Percentiles rank a stretch among this genome's conserved stretches.
Conservation (phyloP, 2,113 vertebrate genomes). For the Xyliphius kryptos region DNA sequence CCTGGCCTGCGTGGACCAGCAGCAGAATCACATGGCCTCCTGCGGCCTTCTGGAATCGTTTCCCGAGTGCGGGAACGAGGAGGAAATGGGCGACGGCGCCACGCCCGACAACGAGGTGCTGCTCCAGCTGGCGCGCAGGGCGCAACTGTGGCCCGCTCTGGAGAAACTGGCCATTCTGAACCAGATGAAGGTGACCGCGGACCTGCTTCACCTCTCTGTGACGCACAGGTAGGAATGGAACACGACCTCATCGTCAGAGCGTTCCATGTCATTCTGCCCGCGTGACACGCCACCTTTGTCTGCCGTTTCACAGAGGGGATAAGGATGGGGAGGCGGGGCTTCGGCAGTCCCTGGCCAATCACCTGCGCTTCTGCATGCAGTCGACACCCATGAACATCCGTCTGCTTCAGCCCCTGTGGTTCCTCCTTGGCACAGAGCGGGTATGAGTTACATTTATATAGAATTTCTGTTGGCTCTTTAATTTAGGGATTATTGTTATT, state of each 20-base stretch:
- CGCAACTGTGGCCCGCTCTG: conserved; percentile 86
- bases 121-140: conserved; percentile 65
- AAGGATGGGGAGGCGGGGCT: conserved; percentile 50
- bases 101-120: conserved; percentile 57
- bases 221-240: conserved; percentile 55
- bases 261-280: no score
- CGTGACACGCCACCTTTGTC: no score
- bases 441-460: conserved; percentile 56
- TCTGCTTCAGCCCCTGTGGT: conserved; percentile 78
- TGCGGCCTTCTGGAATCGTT: conserved; percentile 59
- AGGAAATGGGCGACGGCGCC: conserved; percentile 30
- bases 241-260: no score
- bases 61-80: conserved; percentile 36
- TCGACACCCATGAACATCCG: conserved; percentile 74
- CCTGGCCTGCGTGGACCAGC: conserved; percentile 64
- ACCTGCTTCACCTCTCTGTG: conserved; percentile 63
- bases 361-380: conserved; percentile 79
- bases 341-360: conserved; percentile 64
- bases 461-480: no score
- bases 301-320: conserved; percentile 59
- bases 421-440: conserved; percentile 69
- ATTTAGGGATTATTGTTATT: no score
- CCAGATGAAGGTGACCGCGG: conserved; percentile 77
- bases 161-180: conserved; percentile 79
- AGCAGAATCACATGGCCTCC: conserved; percentile 66